These are phyloP conservation scores for Prionailurus bengalensis DNA, from an alignment of 2,113 vertebrate genomes.

Conservation along the genomic window DNA sequence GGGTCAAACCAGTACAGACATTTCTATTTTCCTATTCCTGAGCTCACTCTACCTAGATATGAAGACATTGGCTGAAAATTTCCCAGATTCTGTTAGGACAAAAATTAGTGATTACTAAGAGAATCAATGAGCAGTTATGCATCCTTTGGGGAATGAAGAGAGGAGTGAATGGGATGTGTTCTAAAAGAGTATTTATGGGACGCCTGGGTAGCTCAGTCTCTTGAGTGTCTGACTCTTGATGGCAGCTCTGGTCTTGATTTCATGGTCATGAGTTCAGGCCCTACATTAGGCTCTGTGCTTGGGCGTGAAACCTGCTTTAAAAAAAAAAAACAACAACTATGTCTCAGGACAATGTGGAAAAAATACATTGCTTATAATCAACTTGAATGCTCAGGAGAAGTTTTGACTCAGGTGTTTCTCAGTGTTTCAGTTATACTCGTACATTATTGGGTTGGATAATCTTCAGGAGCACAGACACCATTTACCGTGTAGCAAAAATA, in stretches of 20 bases:
- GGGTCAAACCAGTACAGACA: background rate
- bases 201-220: too few relatives aligned
- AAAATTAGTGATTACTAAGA: background rate
- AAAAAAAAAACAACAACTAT: background rate
- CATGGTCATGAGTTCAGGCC: too few relatives aligned
- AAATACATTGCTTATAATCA: background rate
- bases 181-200: background rate
- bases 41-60: background rate
- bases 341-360: background rate
- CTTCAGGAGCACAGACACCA: background rate
- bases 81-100: background rate
- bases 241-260: too few relatives aligned
- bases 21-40: background rate
- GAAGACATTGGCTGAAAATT: background rate
- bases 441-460: background rate
- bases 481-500: background rate
- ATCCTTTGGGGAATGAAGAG: background rate
- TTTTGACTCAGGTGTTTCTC: background rate
- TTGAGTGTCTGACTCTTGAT: too few relatives aligned
- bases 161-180: background rate
- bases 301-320: too few relatives aligned
- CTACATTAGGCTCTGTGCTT: too few relatives aligned
- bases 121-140: background rate
- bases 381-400: background rate
- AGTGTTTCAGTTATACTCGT: background rate